Conservation (phyloP, 1,140 invertebrate genomes). For the Anastatus disparis region DNA sequence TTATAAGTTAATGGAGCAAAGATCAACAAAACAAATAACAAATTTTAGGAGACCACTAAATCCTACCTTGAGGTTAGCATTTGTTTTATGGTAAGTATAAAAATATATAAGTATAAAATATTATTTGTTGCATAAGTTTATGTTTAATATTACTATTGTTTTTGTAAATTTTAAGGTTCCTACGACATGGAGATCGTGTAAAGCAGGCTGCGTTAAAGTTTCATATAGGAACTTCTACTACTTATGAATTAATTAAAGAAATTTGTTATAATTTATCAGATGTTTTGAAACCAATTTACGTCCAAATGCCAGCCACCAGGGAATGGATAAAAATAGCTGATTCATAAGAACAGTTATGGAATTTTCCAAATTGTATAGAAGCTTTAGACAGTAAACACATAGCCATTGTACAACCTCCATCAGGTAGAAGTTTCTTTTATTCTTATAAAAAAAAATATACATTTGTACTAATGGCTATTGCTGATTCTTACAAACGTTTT, state of each 20-base stretch:
- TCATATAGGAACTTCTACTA: background rate
- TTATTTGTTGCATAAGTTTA: too few species aligned
- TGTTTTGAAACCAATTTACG: background rate
- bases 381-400: background rate
- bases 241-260: background rate
- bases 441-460: too few species aligned
- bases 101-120: too few species aligned
- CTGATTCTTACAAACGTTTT: background rate
- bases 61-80: background rate
- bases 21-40: background rate
- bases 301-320: background rate
- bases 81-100: background rate
- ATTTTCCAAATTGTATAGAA: background rate
- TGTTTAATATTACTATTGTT: too few species aligned
- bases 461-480: too few species aligned
- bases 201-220: background rate
- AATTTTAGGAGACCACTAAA: background rate
- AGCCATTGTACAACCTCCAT: background rate
- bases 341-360: background rate
- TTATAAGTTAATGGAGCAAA: background rate
- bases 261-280: background rate
- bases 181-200: background rate
- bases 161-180: background rate
- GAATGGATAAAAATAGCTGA: background rate
- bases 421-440: background rate